These are phyloP conservation scores for Bujurquina vittata DNA, from an alignment of 2,113 vertebrate species.

Conservation along the genomic window DNA sequence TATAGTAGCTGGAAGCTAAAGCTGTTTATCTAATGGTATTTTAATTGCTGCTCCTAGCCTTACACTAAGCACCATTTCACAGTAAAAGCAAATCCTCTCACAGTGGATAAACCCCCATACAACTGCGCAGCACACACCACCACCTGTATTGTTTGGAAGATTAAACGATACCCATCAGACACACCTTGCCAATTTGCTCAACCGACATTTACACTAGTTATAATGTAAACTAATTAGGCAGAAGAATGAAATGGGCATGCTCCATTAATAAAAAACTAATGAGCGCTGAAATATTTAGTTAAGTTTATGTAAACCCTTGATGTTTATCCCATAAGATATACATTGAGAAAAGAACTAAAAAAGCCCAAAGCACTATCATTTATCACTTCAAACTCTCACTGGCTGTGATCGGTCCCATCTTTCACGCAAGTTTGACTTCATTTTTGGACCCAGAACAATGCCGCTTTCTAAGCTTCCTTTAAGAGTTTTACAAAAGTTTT, in stretches of 20 bases:
- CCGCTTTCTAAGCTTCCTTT: background rate
- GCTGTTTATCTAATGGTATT: background rate
- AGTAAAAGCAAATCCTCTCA: background rate
- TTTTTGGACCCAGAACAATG: background rate
- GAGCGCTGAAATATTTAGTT: background rate
- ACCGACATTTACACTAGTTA: background rate
- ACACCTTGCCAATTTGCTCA: background rate
- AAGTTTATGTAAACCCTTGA: background rate
- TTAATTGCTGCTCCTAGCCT: background rate
- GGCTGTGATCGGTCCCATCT: background rate
- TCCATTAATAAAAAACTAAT: background rate
- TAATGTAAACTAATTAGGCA: background rate
- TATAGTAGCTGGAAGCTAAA: background rate
- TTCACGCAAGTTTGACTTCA: fast-evolving
- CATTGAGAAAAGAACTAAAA: background rate
- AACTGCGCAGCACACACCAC: background rate
- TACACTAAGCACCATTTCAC: background rate
- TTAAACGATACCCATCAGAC: background rate
- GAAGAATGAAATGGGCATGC: background rate
- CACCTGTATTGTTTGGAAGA: background rate
- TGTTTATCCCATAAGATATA: background rate
- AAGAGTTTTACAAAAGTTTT: too few relatives aligned
- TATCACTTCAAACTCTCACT: background rate
- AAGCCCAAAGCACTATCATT: background rate
- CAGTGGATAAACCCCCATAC: background rate